Evolutionary conservation across 2,888 invertebrate species (phyloP), one percentile per base, ranked within the genome.

Genomic region (Arctia plantaginis): DNA sequence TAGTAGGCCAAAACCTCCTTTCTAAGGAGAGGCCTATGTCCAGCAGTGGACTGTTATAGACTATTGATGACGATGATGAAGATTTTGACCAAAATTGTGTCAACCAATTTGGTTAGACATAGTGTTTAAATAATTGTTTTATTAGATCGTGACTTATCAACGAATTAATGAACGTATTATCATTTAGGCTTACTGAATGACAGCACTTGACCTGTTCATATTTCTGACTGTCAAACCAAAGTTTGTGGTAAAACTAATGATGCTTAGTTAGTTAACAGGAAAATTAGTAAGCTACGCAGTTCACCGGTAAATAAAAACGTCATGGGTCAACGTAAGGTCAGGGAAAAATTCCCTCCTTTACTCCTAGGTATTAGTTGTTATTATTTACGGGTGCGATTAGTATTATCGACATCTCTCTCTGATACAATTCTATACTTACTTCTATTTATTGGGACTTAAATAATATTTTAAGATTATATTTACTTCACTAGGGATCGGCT

Each of bases 271-370:
- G 39, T 71, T 71, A 55, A 51, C 71, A 66, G 71, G 47, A 67
- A 68, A 59, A 72, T 72, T 72, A 68, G 67, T 72, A 72, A 72
- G 67, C 67, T 47, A 23, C 27, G n/a, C 30, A 41, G 41, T 68
- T 59, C 47, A 62, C 8, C 18, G 15, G 67, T 66, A 72, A 67
- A 67, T 44, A n/a, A 0, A 35, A 33, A 67, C 67, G 72, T 68
- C 72, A 72, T 44, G n/a, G 72, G 72, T 67, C 67, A 72, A 35
- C 3, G 41, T 33, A 41, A 72, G 44, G 72, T 41, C 67, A 33
- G 66, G 72, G 67, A 72, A 72, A n/a, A 72, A 62, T 62, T 67
- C 67, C 62, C 59, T 33, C 8, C 2, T 10, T n/a, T 7, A 10
- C 41, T 23, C 41, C 41, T 44, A 6, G 33, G n/a, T 18, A 15